phyloP scores from a whole-genome alignment of 1,140 invertebrate genomes.

The Drosophila littoralis region DNA sequence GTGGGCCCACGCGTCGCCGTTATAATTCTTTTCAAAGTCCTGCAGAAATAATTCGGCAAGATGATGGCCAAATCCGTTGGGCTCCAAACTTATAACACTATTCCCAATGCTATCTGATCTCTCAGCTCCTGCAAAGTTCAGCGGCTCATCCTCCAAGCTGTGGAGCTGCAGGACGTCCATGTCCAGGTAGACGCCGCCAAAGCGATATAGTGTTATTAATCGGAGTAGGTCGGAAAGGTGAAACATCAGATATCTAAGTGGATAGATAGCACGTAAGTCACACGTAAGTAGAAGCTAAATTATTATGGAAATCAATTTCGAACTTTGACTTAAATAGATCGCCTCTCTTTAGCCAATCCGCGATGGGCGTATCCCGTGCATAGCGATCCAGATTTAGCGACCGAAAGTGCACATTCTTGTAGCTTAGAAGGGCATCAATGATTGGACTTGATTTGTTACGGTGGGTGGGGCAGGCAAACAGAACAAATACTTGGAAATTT shows the following conservation, averaged over 20 bases:
- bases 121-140: constrained; percentile 88
- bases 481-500: constrained; percentile 85
- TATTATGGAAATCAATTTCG: not conserved
- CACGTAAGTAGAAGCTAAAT: not conserved
- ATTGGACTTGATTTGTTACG: constrained; percentile 32
- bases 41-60: constrained; percentile 86
- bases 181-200: constrained; percentile 91
- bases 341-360: constrained; percentile 86
- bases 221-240: constrained; percentile 88
- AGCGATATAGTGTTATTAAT: constrained; percentile 90
- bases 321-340: constrained; percentile 86
- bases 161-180: constrained; percentile 87
- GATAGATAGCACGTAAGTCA: not conserved
- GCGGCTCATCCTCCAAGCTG: constrained; percentile 85
- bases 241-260: constrained; percentile 9
- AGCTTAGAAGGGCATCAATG: constrained; percentile 84
- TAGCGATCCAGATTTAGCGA: constrained; percentile 87
- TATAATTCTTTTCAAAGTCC: constrained; percentile 87
- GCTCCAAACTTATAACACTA: constrained; percentile 87
- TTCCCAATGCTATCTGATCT: constrained; percentile 85
- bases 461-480: constrained; percentile 85
- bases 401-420: constrained; percentile 87
- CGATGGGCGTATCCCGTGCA: constrained; percentile 86
- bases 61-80: constrained; percentile 85
- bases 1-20: constrained; percentile 87